phyloP scores from a whole-genome alignment of 2,797 vertebrate genomes.

The Hephaestus fuliginosus region DNA sequence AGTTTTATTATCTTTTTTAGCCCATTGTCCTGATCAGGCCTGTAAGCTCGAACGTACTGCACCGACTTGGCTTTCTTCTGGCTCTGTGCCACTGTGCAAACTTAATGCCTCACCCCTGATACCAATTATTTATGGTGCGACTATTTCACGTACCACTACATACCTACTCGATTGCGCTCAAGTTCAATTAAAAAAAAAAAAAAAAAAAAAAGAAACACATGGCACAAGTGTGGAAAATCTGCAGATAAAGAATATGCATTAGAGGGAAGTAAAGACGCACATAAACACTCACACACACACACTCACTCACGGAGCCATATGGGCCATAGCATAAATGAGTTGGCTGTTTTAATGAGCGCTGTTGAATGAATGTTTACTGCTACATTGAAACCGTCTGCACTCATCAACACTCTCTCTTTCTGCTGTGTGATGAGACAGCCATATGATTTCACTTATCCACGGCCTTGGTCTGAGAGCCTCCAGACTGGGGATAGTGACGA shows the following conservation, averaged over 20 bases:
- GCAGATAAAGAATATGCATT: slow-evolving; percentile 55
- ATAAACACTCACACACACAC: slow-evolving; percentile 12
- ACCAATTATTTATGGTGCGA: slow-evolving; percentile 45
- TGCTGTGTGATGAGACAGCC: slow-evolving; percentile 70
- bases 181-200: slow-evolving; percentile 28
- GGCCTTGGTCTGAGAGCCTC: slow-evolving; percentile 78
- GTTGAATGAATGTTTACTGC: slow-evolving; percentile 70
- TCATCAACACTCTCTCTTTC: slow-evolving; percentile 65
- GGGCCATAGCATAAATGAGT: slow-evolving; percentile 70
- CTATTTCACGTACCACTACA: slow-evolving; percentile 25
- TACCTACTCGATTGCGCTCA: slow-evolving; percentile 38
- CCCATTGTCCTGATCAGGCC: background rate
- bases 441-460: slow-evolving; percentile 84
- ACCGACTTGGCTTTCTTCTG: slow-evolving; percentile 15
- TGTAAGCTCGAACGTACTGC: background rate
- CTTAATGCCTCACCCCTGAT: slow-evolving; percentile 35
- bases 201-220: slow-evolving; percentile 36
- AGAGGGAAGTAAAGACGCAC: slow-evolving; percentile 40
- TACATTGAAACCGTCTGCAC: slow-evolving; percentile 56
- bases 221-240: slow-evolving; percentile 40
- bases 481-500: slow-evolving; percentile 79
- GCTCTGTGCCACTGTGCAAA: slow-evolving; percentile 22
- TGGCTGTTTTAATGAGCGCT: slow-evolving; percentile 75
- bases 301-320: slow-evolving; percentile 66
- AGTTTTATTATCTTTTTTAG: background rate